Conservation (phyloP, 1,140 invertebrate genomes). For the Solenopsis fugax region DNA sequence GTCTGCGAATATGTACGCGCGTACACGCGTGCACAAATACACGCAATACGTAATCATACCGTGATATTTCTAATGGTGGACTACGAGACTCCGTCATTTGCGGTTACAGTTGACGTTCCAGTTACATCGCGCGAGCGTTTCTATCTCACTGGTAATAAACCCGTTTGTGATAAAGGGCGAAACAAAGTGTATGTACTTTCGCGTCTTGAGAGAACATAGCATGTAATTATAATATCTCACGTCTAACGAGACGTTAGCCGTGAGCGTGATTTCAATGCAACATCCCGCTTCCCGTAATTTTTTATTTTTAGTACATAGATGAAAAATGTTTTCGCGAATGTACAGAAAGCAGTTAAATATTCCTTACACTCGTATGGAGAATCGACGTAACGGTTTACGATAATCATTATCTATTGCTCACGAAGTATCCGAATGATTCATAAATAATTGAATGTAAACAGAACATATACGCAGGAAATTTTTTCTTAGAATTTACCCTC, state of each 20-base stretch:
- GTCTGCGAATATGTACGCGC: background rate
- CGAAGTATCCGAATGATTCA: background rate
- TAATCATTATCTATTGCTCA: background rate
- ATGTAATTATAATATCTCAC: conserved; percentile 51
- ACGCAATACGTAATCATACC: conserved; percentile 30
- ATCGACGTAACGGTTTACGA: background rate
- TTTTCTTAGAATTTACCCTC: no score
- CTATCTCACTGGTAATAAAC: conserved; percentile 41
- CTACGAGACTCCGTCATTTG: conserved; percentile 52
- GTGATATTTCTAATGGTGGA: conserved; percentile 56
- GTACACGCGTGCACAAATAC: background rate
- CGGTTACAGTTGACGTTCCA: conserved; percentile 57
- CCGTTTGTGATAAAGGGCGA: conserved; percentile 50
- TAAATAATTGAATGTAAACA: background rate
- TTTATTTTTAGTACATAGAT: background rate
- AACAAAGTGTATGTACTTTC: conserved; percentile 35
- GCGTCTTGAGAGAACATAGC: background rate
- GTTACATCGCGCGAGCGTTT: conserved; percentile 55
- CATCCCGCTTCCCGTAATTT: background rate
- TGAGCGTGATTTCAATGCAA: conserved; percentile 34
- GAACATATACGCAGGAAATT: background rate
- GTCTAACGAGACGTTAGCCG: conserved; percentile 33
- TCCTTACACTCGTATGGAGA: background rate
- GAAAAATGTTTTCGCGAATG: background rate
- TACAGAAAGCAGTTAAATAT: background rate